Evolutionary conservation across 2,888 invertebrate genomes (phyloP).

Genomic region (Bhutanitis thaidina): DNA sequence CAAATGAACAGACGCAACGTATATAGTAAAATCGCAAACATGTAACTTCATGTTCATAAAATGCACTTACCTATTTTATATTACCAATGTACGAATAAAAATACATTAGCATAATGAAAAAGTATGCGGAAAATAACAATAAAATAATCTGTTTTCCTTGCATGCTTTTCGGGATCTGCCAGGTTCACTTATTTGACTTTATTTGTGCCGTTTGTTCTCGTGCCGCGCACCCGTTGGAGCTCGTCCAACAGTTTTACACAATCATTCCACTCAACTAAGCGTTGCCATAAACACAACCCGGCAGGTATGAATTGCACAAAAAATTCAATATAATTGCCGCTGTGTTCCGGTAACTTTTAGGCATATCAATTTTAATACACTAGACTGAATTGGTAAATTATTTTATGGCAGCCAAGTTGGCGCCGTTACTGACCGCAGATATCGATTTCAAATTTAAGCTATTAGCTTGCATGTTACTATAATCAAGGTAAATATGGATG

Average conservation of each 20-base stretch:
- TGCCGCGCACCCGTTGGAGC: conserved; percentile 63
- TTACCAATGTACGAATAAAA: neutral
- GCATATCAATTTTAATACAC: conserved; percentile 47
- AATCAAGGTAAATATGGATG: too few relatives aligned
- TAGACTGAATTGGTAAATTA: conserved; percentile 19
- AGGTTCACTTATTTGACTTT: conserved; percentile 73
- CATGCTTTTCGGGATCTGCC: conserved; percentile 29
- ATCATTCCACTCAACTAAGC: conserved; percentile 80
- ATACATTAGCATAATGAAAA: neutral
- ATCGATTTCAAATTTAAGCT: conserved; percentile 11
- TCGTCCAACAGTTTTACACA: conserved; percentile 77
- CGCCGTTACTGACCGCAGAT: conserved; percentile 12
- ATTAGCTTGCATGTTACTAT: neutral
- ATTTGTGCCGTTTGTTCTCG: conserved; percentile 72
- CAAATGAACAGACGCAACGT: too few relatives aligned
- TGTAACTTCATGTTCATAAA: too few relatives aligned
- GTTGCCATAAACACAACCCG: conserved; percentile 75
- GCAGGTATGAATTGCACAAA: conserved; percentile 76
- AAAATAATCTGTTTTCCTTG: conserved; percentile 31
- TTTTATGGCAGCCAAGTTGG: conserved; percentile 19
- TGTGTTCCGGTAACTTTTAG: conserved; percentile 52
- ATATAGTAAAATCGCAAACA: too few relatives aligned
- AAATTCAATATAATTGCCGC: conserved; percentile 73
- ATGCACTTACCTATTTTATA: neutral
- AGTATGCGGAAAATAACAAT: conserved; percentile 14